Base-by-base conservation (phyloP, 2,113 vertebrate genomes). In the Rousettus leschenaultii region DNA sequence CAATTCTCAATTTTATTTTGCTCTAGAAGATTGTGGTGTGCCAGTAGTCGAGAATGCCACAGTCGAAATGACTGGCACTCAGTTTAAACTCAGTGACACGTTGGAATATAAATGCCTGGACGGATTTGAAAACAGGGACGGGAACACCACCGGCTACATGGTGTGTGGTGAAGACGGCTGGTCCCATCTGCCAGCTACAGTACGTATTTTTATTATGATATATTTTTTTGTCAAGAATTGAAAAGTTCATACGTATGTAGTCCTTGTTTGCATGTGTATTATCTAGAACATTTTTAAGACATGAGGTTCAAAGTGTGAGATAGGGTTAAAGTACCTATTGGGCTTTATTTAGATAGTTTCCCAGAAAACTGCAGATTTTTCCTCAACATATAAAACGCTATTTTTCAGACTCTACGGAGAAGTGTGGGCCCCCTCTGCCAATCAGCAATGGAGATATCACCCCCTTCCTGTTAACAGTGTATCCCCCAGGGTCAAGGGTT, bases 91-190 rank as follows among this genome's bases (percentile, higher is more conserved):
- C 65, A 40, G 11, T 91, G 98, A 98, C 21, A 84, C 5, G 26
- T 53, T 98, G 79, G 84, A 97, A 3, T 99, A 98, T 65, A 66
- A 90, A 5, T 98, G 98, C 95, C 6, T 12, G 19, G 77, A 96
- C 33, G 98, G 98, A n/a, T 98, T 96, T 65, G 96, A 95, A 91
- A 98, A 94, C 24, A 19, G 7, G 92, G 6, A 80, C 35, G 95
- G 95, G 6, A 61, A 1, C 21, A 78, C 71, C 87, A 95, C n/a
- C 18, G 98, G 88, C 33, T 95, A 77, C 8, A 40, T 97, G 35
- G 40, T 0, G 0, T 99, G 98, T 87, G 68, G 0, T 51, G 0
- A 26, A 14, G 33, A 97, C 18, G 98, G 98, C 82, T 99, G 98
- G 98, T 96, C 35, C 28, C 95, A 95, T 43, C 28, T 2, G 0